Evolutionary conservation across 2,113 vertebrate genomes (phyloP).

Genomic region (Trichomycterus rosablanca): DNA sequence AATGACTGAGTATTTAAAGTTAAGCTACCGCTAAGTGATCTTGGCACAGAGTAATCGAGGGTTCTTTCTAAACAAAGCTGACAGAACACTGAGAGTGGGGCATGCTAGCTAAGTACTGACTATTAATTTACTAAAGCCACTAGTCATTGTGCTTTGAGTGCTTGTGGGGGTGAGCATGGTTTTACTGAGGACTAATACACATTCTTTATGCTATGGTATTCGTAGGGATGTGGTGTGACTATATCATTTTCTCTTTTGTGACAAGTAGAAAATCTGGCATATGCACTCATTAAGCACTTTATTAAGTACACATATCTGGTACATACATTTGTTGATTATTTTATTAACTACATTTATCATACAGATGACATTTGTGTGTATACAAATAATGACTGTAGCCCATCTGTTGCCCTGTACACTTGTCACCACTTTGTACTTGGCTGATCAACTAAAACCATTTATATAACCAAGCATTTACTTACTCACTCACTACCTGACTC

Average conservation of each 20-base stretch:
- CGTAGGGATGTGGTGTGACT: slow-evolving; percentile 24
- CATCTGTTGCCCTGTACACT: no score
- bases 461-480: no score
- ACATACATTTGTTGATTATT: slow-evolving; percentile 53
- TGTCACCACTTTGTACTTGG: no score
- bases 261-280: slow-evolving; percentile 70
- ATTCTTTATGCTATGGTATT: slow-evolving; percentile 2
- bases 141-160: background rate
- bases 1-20: slow-evolving; percentile 34
- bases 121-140: background rate
- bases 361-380: no score
- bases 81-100: slow-evolving; percentile 22
- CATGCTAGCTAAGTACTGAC: slow-evolving; percentile 3
- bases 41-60: slow-evolving; percentile 45
- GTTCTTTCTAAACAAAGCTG: slow-evolving; percentile 54
- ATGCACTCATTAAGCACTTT: slow-evolving; percentile 61
- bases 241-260: slow-evolving; percentile 48
- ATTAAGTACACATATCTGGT: slow-evolving; percentile 51
- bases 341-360: no score
- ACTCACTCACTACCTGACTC: no score
- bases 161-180: background rate
- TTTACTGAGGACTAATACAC: background rate
- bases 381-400: no score
- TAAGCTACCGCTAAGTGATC: slow-evolving; percentile 41
- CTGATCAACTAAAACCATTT: no score